These are phyloP conservation scores for Tenthredo notha DNA, from an alignment of 2,888 invertebrate species.

Conservation along the genomic window DNA sequence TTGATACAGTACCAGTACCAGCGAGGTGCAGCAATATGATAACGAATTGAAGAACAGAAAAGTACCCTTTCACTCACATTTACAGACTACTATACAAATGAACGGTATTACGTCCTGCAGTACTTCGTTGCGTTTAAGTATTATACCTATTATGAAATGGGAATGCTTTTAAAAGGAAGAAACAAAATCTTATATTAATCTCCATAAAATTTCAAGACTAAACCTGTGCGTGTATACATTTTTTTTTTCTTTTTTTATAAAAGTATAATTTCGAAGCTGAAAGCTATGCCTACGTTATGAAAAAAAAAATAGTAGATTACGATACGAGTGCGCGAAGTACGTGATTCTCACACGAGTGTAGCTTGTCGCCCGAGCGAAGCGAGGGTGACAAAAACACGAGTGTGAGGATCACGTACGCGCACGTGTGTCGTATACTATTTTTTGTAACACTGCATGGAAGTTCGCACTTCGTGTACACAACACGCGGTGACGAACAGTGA, in stretches of 20 bases:
- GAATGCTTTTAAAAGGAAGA: background rate
- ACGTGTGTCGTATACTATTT: too few relatives aligned
- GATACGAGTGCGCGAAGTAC: too few relatives aligned
- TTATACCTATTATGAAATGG: background rate
- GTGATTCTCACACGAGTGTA: too few relatives aligned
- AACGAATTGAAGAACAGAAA: background rate
- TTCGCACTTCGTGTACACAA: too few relatives aligned
- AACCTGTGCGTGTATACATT: background rate
- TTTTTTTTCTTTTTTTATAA: background rate
- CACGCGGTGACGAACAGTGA: too few relatives aligned
- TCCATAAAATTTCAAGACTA: background rate
- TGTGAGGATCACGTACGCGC: too few relatives aligned
- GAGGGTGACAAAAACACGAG: too few relatives aligned
- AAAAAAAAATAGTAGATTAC: too few relatives aligned
- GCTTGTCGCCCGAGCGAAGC: too few relatives aligned
- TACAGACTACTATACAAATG: background rate
- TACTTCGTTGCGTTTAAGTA: background rate
- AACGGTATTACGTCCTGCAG: background rate
- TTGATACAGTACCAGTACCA: background rate
- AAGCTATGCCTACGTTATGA: background rate
- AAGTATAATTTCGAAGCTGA: background rate
- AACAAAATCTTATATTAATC: slow-evolving; percentile 6
- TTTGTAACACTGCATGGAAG: too few relatives aligned
- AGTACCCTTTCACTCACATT: background rate
- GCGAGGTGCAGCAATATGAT: background rate